A percentile compares a stretch with the other conserved stretches of the same genome.
phyloP scores from a whole-genome alignment of 2,797 vertebrate species.

The Spheniscus humboldti region DNA sequence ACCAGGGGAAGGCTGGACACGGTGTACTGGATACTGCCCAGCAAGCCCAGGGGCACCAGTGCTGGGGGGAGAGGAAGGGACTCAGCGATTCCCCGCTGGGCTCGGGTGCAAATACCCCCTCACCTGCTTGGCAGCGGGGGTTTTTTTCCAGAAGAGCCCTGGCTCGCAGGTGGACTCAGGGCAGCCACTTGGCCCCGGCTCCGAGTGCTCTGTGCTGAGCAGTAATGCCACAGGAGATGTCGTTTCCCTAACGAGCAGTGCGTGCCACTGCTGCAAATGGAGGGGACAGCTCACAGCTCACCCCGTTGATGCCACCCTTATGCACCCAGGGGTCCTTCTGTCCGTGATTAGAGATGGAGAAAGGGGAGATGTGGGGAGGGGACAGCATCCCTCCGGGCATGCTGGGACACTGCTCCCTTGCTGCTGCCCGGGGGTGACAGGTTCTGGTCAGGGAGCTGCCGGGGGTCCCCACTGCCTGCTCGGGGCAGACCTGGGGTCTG shows the following conservation, averaged over 20 bases:
- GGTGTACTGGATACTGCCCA: conserved; percentile 61
- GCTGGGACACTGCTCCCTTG: background rate
- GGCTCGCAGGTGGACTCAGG: background rate
- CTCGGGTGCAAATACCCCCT: accelerated
- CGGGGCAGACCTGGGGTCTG: accelerated
- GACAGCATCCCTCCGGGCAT: accelerated
- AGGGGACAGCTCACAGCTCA: background rate
- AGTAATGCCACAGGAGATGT: accelerated
- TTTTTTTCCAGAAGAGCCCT: background rate
- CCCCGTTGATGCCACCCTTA: accelerated
- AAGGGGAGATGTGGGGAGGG: background rate
- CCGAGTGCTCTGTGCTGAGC: background rate
- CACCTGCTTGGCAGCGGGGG: background rate
- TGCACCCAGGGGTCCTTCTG: background rate
- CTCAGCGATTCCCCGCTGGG: accelerated
- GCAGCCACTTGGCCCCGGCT: background rate
- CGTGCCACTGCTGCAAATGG: background rate
- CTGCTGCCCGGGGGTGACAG: accelerated
- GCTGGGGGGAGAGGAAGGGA: conserved; percentile 33
- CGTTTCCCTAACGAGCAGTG: accelerated
- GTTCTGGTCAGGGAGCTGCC: background rate
- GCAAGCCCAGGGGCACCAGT: conserved; percentile 56
- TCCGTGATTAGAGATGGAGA: background rate
- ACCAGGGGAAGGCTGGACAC: conserved; percentile 63
- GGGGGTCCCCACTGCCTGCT: accelerated